Evolutionary conservation across 1,140 invertebrate species (phyloP).

Genomic region (Neodiprion lecontei): DNA sequence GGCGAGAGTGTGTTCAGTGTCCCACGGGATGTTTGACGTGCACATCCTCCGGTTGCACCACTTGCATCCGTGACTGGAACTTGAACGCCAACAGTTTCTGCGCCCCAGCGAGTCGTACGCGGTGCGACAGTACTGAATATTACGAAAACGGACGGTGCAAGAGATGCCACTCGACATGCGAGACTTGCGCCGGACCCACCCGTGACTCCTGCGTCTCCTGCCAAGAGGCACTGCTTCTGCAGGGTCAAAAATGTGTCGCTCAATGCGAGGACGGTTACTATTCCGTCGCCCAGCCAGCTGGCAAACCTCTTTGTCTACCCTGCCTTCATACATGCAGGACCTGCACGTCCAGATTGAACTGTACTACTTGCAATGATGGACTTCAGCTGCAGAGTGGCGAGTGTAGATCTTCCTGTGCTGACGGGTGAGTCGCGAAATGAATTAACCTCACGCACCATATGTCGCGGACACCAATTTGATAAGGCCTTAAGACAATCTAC

Average conservation of each 20-base stretch:
- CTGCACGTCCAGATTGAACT: constrained; percentile 79
- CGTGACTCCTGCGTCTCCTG: constrained; percentile 75
- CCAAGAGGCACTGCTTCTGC: constrained; percentile 68
- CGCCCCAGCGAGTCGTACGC: constrained; percentile 68
- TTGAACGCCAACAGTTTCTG: constrained; percentile 77
- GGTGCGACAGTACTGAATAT: constrained; percentile 74
- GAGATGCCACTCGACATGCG: constrained; percentile 74
- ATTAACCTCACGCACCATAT: constrained; percentile 13
- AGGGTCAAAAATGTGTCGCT: constrained; percentile 72
- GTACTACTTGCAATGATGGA: constrained; percentile 75
- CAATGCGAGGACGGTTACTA: constrained; percentile 78
- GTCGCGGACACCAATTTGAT: neutral
- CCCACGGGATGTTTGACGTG: constrained; percentile 77
- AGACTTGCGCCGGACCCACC: constrained; percentile 73
- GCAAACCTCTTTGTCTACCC: constrained; percentile 71
- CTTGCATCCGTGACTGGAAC: constrained; percentile 74
- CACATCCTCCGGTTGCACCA: constrained; percentile 70
- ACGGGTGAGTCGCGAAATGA: constrained; percentile 55
- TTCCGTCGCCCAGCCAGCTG: constrained; percentile 60
- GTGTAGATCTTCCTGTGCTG: constrained; percentile 77
- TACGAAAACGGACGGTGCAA: constrained; percentile 73
- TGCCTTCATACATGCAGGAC: constrained; percentile 80
- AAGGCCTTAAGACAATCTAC: too few relatives aligned
- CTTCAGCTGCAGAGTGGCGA: constrained; percentile 80
- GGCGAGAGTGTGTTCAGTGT: constrained; percentile 77